Base-by-base conservation (phyloP, 2,888 invertebrate genomes). In the Drosophila sordidapex region DNA sequence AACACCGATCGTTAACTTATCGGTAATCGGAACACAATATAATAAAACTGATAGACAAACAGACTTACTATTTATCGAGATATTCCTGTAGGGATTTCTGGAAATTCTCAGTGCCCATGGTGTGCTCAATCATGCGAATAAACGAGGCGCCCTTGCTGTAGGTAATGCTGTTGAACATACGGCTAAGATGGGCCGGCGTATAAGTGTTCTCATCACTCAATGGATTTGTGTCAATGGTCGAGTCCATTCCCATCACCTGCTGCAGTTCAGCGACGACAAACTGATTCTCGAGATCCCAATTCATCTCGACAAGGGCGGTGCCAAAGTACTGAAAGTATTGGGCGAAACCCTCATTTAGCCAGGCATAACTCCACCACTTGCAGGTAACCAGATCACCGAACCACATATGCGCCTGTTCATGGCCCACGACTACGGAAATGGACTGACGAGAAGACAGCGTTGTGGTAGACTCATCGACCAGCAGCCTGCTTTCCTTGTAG, bases 181-280 rank as follows among this genome's bases (percentile, higher is more conserved):
- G 93, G 8, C 94, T 93, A 7, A 96, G 94, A 74, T 96, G 94
- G 0, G 89, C 86, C 0, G 95, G 95, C 8, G 94, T 95, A 11
- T 94, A 94, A 0, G 95, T 94, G 4, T 93, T 92, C 13, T 92
- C 90, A 56, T 94, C 94, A 1, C 94, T 95, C 79, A 97, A 91
- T 0, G 97, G 94, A 58, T 95, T 95, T 0, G 95, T 94, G 27
- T 92, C 92, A 31, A 92, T 91, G 0, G 94, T 92, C n/a, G 95
- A 94, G 85, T 97, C 97, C 72, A 91, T 91, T 0, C 93, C 92
- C 64, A 96, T 93, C 6, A 95, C 95, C 0, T 93, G 91, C 77
- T 97, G 97, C 0, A 97, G 82, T 89, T 96, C 95, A 66, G 96
- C 95, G 0, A 94, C 93, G 0, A 96, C 95, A 84, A 97, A 97